These are phyloP conservation scores for Suricata suricatta DNA, from an alignment of 2,113 vertebrate species.

Conservation along the genomic window DNA sequence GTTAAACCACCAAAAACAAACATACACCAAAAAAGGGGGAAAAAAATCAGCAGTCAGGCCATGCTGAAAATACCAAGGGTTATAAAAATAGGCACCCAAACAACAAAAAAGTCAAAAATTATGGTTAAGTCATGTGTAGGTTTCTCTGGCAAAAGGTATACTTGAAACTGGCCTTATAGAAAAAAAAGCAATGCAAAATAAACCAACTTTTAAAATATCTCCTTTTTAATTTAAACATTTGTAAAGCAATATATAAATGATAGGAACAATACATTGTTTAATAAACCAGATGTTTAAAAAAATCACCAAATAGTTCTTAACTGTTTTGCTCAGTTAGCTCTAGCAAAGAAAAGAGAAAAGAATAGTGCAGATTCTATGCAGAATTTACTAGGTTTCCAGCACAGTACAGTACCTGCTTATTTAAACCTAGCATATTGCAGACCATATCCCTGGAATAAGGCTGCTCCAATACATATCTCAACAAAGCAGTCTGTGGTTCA, in stretches of 20 bases:
- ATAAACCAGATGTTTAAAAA: constrained; percentile 76
- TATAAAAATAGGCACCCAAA: constrained; percentile 77
- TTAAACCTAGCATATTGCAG: constrained; percentile 99
- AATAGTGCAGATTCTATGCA: constrained; percentile 86
- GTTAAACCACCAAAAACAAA: constrained; percentile 74
- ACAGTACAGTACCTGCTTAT: constrained; percentile 96
- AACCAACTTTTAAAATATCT: constrained; percentile 85
- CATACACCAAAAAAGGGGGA: constrained; percentile 55
- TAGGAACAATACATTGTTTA: constrained; percentile 81
- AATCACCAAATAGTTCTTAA: constrained; percentile 82
- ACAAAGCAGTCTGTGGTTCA: constrained; percentile 97
- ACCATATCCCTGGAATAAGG: constrained; percentile 99
- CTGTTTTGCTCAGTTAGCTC: constrained; percentile 90
- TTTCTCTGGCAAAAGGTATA: constrained; percentile 88
- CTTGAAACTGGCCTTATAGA: constrained; percentile 92
- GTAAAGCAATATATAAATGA: constrained; percentile 86
- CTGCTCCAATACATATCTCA: constrained; percentile 98
- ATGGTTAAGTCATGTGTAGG: constrained; percentile 81
- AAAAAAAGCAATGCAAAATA: constrained; percentile 93
- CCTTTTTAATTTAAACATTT: constrained; percentile 84
- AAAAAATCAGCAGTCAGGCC: constrained; percentile 72
- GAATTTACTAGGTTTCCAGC: constrained; percentile 76
- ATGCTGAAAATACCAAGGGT: constrained; percentile 71
- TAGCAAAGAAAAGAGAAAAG: constrained; percentile 88
- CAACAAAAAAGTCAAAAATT: constrained; percentile 54